Evolutionary conservation across 2,888 invertebrate species (phyloP).

Genomic region (Serripes groenlandicus): DNA sequence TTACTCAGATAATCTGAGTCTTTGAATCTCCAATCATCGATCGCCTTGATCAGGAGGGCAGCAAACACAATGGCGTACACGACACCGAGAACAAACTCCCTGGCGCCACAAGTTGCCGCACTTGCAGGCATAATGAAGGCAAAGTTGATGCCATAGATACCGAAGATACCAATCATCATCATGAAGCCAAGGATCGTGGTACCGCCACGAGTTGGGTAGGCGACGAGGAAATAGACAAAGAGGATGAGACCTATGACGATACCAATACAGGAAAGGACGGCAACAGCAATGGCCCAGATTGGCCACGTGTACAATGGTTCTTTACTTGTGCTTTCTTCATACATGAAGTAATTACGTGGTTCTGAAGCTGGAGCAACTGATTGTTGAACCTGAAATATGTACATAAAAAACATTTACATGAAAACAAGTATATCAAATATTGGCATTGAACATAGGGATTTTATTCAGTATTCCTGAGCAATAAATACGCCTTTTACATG

Average conservation of each 20-base stretch:
- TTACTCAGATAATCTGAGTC: constrained; percentile 70
- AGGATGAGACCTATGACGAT: constrained; percentile 84
- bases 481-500: no score
- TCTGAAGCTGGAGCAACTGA: constrained; percentile 61
- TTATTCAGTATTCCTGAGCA: no score
- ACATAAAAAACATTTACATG: no score
- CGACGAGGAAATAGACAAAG: constrained; percentile 85
- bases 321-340: constrained; percentile 66
- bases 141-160: constrained; percentile 86
- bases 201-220: constrained; percentile 85
- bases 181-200: constrained; percentile 86
- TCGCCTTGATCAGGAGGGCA: constrained; percentile 86
- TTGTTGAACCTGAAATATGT: constrained; percentile 5
- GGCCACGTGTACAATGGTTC: constrained; percentile 79
- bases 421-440: no score
- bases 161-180: constrained; percentile 86
- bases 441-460: no score
- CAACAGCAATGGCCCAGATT: constrained; percentile 81
- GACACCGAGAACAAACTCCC: constrained; percentile 86
- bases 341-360: constrained; percentile 79
- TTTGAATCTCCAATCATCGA: constrained; percentile 86
- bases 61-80: constrained; percentile 87
- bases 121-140: constrained; percentile 86
- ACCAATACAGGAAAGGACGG: constrained; percentile 84
- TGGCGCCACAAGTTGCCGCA: constrained; percentile 85